Conservation (phyloP, 2,888 invertebrate genomes). For the Athripsodes cinereus region DNA sequence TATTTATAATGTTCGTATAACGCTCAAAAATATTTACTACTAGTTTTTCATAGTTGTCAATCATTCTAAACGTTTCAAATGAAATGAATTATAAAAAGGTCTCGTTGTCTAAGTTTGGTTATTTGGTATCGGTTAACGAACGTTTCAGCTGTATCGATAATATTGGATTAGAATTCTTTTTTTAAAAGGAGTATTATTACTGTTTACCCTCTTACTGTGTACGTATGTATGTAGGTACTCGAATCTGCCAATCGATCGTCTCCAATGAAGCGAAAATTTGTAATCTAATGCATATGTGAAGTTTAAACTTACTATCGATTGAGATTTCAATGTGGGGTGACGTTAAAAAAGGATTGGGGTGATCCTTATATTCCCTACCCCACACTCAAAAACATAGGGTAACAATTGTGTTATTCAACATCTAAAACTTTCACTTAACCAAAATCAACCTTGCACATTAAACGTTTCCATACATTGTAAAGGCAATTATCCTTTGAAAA, state of each 20-base stretch:
- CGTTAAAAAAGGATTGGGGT: conserved; percentile 13
- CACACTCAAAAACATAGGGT: neutral
- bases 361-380: conserved; percentile 9
- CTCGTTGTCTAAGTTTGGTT: neutral
- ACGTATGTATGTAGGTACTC: neutral
- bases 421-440: no score
- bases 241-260: conserved; percentile 6
- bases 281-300: conserved; percentile 17
- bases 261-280: conserved; percentile 4
- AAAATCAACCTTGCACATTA: no score
- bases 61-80: neutral
- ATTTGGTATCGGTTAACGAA: neutral
- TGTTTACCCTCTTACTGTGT: neutral
- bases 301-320: conserved; percentile 14
- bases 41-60: neutral
- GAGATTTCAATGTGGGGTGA: conserved; percentile 2
- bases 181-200: neutral
- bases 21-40: no score
- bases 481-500: no score
- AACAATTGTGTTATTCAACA: no score
- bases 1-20: no score
- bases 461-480: no score
- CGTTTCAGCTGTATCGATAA: neutral
- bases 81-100: no score
- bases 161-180: neutral